Percentiles rank a stretch among this genome's conserved stretches.
Conservation (phyloP, 2,797 vertebrate genomes). For the Malacoctenus gilli region DNA sequence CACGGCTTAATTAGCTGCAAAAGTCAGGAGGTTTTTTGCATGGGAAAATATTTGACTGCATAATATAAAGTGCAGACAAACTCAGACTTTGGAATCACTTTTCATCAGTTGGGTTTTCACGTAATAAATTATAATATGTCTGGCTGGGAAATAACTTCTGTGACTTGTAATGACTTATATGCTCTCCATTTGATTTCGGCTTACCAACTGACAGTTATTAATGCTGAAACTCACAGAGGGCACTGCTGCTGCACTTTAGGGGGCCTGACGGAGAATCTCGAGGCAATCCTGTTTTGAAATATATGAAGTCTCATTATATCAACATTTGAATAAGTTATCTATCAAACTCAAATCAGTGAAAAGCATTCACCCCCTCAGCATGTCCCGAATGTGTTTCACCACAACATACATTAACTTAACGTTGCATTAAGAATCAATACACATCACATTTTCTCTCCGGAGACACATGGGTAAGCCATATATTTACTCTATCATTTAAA, state of each 20-base stretch:
- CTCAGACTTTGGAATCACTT: constrained; percentile 14
- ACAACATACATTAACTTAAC: constrained; percentile 43
- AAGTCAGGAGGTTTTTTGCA: neutral
- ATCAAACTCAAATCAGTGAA: constrained; percentile 45
- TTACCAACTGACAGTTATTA: constrained; percentile 46
- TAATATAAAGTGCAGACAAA: constrained; percentile 12
- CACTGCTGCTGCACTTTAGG: constrained; percentile 35
- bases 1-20: no score
- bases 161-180: constrained; percentile 32
- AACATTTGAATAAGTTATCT: constrained; percentile 62
- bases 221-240: constrained; percentile 42
- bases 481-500: constrained; percentile 14
- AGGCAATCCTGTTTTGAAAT: constrained; percentile 51
- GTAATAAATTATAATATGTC: constrained; percentile 33
- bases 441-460: constrained; percentile 27
- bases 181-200: constrained; percentile 49
- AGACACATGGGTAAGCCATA: constrained; percentile 18
- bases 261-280: constrained; percentile 39
- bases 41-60: constrained; percentile 2
- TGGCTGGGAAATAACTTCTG: constrained; percentile 34
- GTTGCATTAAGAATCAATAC: constrained; percentile 45
- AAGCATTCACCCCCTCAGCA: constrained; percentile 28
- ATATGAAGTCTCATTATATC: constrained; percentile 53
- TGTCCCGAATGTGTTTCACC: constrained; percentile 38
- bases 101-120: constrained; percentile 22